Evolutionary conservation across 2,113 vertebrate genomes (phyloP), one percentile per base, ranked within the genome.

Genomic region (Anguilla rostrata): DNA sequence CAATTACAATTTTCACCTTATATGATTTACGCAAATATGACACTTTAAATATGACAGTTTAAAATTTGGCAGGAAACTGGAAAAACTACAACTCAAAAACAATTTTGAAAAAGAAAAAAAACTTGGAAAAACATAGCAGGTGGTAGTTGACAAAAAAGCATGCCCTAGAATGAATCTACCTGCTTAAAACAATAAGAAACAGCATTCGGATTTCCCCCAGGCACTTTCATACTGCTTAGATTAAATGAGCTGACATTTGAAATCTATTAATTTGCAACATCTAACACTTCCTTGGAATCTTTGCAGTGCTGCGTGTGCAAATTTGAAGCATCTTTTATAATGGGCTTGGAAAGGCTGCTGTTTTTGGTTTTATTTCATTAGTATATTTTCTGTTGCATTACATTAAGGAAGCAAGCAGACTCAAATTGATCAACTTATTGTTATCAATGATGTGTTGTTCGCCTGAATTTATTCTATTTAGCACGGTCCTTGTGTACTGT

Each of bases 231-330:
- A 91, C 89, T 90, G 90, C 89, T 89, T 86, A 85, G 85, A 12
- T 90, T 87, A 92, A 91, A 90, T 84, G 84, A 89, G 89, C 87
- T 90, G 89, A 90, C 90, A 89, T 90, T 88, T 89, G 88, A 89
- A 91, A 84, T 88, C 87, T 90, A 91, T 91, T 91, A 88, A 90
- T 92, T 89, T 81, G 84, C 56, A 85, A 89, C 85, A 84, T 85
- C 88, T 87, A 90, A 88, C 89, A 79, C 46, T 86, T 87, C 86
- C 86, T 89, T 78, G 83, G 83, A 83, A 86, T 87, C 89, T 80
- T 57, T 78, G 84, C 29, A 34, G 82, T 43, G 66, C 16, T 84
- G 78, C 85, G 75, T 49, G 79, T 57, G 88, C 78, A 85, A 53
- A 87, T 83, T 86, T 82, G 63, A 56, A 87, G 84, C 41, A 84